Base-by-base conservation (phyloP, 1,140 invertebrate genomes). In the Trachymyrmex cornetzi region DNA sequence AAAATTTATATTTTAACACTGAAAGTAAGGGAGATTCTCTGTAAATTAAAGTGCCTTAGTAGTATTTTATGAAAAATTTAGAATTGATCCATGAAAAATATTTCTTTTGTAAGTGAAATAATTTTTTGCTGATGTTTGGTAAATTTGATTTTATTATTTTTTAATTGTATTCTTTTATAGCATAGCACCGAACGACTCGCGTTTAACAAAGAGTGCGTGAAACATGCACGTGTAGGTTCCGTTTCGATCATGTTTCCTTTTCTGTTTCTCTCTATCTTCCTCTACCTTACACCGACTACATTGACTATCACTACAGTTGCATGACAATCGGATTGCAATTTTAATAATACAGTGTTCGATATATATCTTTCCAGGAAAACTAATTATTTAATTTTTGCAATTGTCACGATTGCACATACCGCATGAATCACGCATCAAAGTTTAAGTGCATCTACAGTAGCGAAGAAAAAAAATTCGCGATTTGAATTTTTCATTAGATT, bases 311-410 rank as follows among this genome's bases (percentile, higher is more conserved):
- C 5, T 44, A 12, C 7, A 63, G 12, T 34, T 19, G 5, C 24
- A 14, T 24, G 38, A 7, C 24, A 14, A 34, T 53, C 14, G 55
- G 61, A 50, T 34, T 66, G 61, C 16, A 34, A 19, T 66, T 63
- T n/a, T 24, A 11, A 79, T 30, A 12, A 50, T 19, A 14, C 38
- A 19, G 7, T 22, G 61, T 24, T 5, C 5, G 5, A 64, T 48
- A 22, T 34, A 11, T 66, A 11, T 34, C 7, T 55, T 61, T 4
- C 5, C 7, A 30, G 22, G 27, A 63, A 50, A 14, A 50, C 6
- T 22, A 64, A 50, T 79, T 27, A 22, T 19, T 79, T 66, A 48
- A 27, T 22, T 59, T 44, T 66, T 61, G 12, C n/a, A n/a, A 53
- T 66, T 66, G 38, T 19, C 27, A 63, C 14, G 22, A 34, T 22